Conservation (phyloP, 92 coral and sea anemone genomes). For the Pocillopora meandrina region DNA sequence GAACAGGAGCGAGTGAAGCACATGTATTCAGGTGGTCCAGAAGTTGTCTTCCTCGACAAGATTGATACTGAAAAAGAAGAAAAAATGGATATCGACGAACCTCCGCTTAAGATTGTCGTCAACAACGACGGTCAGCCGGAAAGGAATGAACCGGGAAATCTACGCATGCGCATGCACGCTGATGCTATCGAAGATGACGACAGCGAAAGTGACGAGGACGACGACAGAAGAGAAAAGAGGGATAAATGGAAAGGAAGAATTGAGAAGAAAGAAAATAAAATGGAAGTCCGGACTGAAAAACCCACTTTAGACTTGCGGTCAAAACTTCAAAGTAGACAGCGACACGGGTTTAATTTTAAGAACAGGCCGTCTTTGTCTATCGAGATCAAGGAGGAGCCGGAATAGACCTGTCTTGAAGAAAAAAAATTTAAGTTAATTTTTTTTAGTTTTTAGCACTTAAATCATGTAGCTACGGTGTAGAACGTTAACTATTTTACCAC, state of each 20-base stretch:
- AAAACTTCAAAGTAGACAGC: slow-evolving; percentile 75
- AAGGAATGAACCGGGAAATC: slow-evolving; percentile 30
- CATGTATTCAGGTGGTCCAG: slow-evolving; percentile 79
- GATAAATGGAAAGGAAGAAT: slow-evolving; percentile 44
- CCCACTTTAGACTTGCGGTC: slow-evolving; percentile 79
- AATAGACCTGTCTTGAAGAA: not conserved
- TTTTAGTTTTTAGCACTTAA: not conserved
- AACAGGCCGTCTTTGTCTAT: slow-evolving; percentile 92
- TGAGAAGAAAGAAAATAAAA: not conserved
- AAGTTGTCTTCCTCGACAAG: slow-evolving; percentile 78
- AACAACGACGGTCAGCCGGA: slow-evolving; percentile 73
- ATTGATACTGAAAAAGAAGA: slow-evolving; percentile 69
- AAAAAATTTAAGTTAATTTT: not conserved
- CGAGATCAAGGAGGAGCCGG: slow-evolving; percentile 81
- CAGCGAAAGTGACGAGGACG: slow-evolving; percentile 38
- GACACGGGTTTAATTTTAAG: slow-evolving; percentile 74
- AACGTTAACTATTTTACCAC: too few species aligned
- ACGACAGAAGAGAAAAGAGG: slow-evolving; percentile 20
- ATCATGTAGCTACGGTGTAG: too few species aligned
- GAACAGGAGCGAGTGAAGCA: slow-evolving; percentile 80
- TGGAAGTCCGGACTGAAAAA: slow-evolving; percentile 26
- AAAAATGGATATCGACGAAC: slow-evolving; percentile 80
- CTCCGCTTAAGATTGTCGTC: slow-evolving; percentile 87
- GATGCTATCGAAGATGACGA: slow-evolving; percentile 61
- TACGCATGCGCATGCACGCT: slow-evolving; percentile 93